phyloP scores from a whole-genome alignment of 2,797 vertebrate species.

The Chlorospingus semifuscus region DNA sequence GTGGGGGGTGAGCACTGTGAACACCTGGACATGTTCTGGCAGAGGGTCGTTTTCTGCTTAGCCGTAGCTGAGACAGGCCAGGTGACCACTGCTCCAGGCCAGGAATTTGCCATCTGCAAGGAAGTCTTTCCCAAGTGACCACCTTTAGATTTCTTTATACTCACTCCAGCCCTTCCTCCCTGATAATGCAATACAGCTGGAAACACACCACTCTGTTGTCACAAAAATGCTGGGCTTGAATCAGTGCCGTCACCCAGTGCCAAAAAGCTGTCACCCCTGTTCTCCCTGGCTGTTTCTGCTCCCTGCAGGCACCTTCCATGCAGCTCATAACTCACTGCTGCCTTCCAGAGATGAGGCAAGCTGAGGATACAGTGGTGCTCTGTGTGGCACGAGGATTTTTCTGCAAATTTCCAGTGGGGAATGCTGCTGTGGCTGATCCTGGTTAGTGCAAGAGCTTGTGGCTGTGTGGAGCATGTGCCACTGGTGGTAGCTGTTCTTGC shows the following conservation, averaged over 20 bases:
- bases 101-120: background rate
- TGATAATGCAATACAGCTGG: background rate
- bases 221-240: background rate
- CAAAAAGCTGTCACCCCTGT: constrained; percentile 1
- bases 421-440: background rate
- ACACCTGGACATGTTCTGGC: background rate
- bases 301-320: background rate
- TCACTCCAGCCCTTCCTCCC: background rate
- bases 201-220: background rate
- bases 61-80: background rate
- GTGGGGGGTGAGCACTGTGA: fast-evolving
- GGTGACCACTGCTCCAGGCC: background rate
- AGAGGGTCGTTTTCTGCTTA: background rate
- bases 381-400: background rate
- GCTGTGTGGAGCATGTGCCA: background rate
- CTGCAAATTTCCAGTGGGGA: fast-evolving
- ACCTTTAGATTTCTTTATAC: background rate
- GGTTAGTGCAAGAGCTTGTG: background rate
- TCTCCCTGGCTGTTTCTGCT: background rate
- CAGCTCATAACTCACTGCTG: background rate
- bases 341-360: background rate
- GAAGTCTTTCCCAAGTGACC: background rate
- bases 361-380: background rate
- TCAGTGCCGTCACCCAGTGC: background rate
- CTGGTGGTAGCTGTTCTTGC: background rate